A percentile compares a stretch with the other conserved stretches of the same genome.
These are phyloP conservation scores for Podargus strigoides DNA, from an alignment of 2,797 vertebrate genomes.

Conservation along the genomic window DNA sequence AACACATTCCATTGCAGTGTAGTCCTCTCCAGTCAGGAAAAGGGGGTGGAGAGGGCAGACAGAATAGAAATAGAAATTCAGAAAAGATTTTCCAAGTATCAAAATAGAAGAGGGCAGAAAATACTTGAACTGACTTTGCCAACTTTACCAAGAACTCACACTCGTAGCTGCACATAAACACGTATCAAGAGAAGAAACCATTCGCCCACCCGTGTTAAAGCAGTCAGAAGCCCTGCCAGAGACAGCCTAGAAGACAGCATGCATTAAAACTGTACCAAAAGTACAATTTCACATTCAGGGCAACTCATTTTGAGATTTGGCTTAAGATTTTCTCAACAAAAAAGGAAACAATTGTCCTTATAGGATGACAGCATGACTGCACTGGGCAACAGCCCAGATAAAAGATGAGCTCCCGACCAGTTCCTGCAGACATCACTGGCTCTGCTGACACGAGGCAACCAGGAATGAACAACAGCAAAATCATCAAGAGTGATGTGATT, in stretches of 20 bases:
- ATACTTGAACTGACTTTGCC: background rate
- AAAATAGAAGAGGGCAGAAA: background rate
- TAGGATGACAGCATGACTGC: background rate
- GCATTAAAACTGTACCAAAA: background rate
- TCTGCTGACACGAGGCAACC: background rate
- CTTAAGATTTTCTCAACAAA: background rate
- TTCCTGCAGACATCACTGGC: background rate
- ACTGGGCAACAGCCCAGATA: background rate
- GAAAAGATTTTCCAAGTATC: background rate
- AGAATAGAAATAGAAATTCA: background rate
- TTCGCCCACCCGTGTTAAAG: background rate
- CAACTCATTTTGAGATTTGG: background rate
- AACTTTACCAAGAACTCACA: background rate
- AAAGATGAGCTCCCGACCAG: background rate
- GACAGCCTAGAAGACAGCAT: background rate
- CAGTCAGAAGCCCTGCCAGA: background rate
- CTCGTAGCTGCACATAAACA: accelerated
- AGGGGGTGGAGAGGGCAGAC: background rate
- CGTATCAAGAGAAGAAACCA: background rate
- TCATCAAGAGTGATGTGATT: accelerated
- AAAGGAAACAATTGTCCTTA: background rate
- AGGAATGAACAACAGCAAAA: accelerated
- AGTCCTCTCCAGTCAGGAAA: background rate
- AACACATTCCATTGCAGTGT: background rate
- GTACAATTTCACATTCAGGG: background rate